Base-by-base conservation (phyloP, 1,140 invertebrate genomes). In the Drosophila ananassae region DNA sequence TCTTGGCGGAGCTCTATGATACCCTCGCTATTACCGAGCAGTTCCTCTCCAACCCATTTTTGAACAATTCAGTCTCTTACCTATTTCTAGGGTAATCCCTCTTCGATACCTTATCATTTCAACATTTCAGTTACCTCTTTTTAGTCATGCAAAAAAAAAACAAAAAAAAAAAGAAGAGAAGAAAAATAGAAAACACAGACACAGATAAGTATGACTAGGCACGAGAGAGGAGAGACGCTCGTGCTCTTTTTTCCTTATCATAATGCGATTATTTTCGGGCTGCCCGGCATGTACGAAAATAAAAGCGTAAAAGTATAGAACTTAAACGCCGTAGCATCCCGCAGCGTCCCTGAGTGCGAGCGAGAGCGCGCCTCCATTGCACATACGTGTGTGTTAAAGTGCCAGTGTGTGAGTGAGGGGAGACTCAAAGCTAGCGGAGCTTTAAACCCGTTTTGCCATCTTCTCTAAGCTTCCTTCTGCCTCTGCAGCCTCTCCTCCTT, bases 391-490 rank as follows among this genome's bases (percentile, higher is more conserved):
- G 25, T 58, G 55, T 50, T 12, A 5, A 46, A 54, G n/a, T 30
- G 32, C 32, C 8, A 52, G 34, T 48, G 41, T 47, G 37, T 25
- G 17, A 17, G 10, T 37, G 34, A 1, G 22, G 24, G 30, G 59
- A 72, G 73, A 60, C 66, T 84, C 44, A 44, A 58, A 77, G 81
- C 62, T 81, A 81, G 81, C 59, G 57, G 54, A 87, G 82, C 81
- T 85, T 85, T 87, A 85, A 85, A 87, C 81, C 81, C 77, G 82
- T 87, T 87, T 85, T 64, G 77, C 55, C 72, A 53, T 30, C 54
- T 58, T 46, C 61, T 54, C 66, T 63, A 80, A 80, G 81, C 81
- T 80, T 73, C 73, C 60, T 61, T 47, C 56, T 41, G 34, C n/a
- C 21, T 39, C 51, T 50, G 10, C 37, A 34, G 39, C 13, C 56